Base-by-base conservation (phyloP, 1,140 invertebrate genomes). In the Aphidius ervi region DNA sequence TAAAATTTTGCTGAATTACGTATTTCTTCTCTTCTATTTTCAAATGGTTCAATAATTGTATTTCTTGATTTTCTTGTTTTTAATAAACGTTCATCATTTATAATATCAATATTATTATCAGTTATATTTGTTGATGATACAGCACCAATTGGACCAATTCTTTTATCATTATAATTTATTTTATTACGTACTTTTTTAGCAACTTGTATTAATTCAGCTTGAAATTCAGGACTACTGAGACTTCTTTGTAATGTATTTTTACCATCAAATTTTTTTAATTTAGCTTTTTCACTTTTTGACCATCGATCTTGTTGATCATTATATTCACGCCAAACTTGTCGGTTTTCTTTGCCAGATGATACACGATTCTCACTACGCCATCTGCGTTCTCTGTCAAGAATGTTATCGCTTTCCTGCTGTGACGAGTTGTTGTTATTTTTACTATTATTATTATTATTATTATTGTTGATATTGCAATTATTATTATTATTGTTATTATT, bases 181-280 rank as follows among this genome's bases (percentile, higher is more conserved):
- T 75, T 75, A 62, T 78, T 82, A 63, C 84, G 83, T 62, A 87
- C 81, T 70, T 82, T 84, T 74, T 80, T 81, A 49, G 86, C 86
- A 31, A 83, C 85, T 70, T 86, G 85, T 72, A 85, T 83, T 40
- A 88, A 72, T 74, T 88, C 86, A 37, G 82, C 81, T 75, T 86
- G 83, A 75, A 88, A 88, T 74, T 88, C 85, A 52, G 85, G 84
- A 64, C 84, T 84, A 71, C 83, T 84, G 71, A 85, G 78, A 71
- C 83, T 85, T 66, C 82, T 79, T 65, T 82, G 83, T 31, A 77
- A 65, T 40, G 73, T 74, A 50, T 74, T 74, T 59, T 73, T 75
- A 6, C 71, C 71, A 2, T 72, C 68, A 37, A 65, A 62, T 4
- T 63, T 63, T 6, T 66, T 67, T 37, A 7, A 60, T 67, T 9